Evolutionary conservation across 64 coral and sea anemone genomes (phyloP).

Genomic region (Montipora foliosa): DNA sequence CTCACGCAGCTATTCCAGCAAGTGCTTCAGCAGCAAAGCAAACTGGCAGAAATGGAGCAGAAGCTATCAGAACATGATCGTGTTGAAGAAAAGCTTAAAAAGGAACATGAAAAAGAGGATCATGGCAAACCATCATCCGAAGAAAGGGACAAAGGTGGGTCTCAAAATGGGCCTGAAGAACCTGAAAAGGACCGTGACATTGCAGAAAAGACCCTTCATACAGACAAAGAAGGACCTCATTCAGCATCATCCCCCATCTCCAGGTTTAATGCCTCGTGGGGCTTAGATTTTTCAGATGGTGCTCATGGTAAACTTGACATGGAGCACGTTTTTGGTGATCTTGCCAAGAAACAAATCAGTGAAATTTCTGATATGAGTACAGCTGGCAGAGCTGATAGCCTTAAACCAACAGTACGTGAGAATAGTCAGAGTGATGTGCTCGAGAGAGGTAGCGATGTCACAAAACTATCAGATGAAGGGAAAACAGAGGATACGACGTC

Average conservation of each 20-base stretch:
- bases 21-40: conserved; percentile 56
- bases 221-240: background rate
- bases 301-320: conserved; percentile 22
- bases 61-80: conserved; percentile 48
- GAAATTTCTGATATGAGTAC: conserved; percentile 21
- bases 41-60: conserved; percentile 53
- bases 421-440: background rate
- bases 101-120: background rate
- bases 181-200: background rate
- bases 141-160: background rate
- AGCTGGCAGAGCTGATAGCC: background rate
- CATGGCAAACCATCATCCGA: background rate
- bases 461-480: background rate
- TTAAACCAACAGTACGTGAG: background rate
- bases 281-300: background rate
- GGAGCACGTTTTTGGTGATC: conserved; percentile 27
- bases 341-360: conserved; percentile 31
- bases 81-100: conserved; percentile 6
- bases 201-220: background rate
- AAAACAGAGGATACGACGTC: background rate
- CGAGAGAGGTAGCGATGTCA: background rate
- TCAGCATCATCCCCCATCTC: background rate
- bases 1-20: conserved; percentile 54
- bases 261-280: conserved; percentile 30
- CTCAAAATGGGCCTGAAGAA: background rate